A percentile compares a stretch with the other conserved stretches of the same genome.
Conservation (phyloP, 2,888 invertebrate genomes). For the Parasteatoda lunata region DNA sequence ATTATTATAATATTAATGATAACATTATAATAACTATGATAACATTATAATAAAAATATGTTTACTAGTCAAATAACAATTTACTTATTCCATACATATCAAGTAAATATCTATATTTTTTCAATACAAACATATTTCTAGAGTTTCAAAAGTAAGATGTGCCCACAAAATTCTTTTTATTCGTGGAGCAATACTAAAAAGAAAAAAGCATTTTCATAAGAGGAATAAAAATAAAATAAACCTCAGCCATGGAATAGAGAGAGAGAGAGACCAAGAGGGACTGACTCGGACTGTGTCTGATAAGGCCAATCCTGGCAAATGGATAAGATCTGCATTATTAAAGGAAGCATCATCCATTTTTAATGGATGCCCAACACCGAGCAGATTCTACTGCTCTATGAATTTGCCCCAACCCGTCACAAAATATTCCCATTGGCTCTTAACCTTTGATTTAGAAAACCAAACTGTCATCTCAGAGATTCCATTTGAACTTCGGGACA, state of each 20-base stretch:
- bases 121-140: too few relatives aligned
- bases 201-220: conserved; percentile 19
- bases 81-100: too few relatives aligned
- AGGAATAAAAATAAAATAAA: conserved; percentile 15
- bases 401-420: conserved; percentile 53
- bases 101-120: too few relatives aligned
- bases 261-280: conserved; percentile 11
- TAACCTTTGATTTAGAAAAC: conserved; percentile 68
- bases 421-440: conserved; percentile 67
- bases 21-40: too few relatives aligned
- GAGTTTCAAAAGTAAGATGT: too few relatives aligned
- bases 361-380: conserved; percentile 62
- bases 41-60: too few relatives aligned
- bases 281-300: conserved; percentile 49
- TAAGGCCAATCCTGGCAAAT: conserved; percentile 66
- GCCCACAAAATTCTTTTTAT: too few relatives aligned
- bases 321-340: conserved; percentile 63
- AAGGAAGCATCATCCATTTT: conserved; percentile 54
- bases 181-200: not conserved
- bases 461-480: conserved; percentile 65
- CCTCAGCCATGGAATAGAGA: conserved; percentile 10
- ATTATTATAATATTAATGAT: too few relatives aligned
- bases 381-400: conserved; percentile 32
- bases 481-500: conserved; percentile 54
- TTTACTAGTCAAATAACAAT: too few relatives aligned